Percentiles rank a stretch among this genome's conserved stretches.
phyloP scores from a whole-genome alignment of 2,113 vertebrate species.

The Sus scrofa region T2T-Sscrofa CM000827.6:39466001-39466500 shows the following conservation, averaged over 20 bases:
- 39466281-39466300: neutral
- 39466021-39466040: too few species aligned
- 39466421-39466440: neutral
- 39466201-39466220: conserved; percentile 53
- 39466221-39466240: conserved; percentile 46
- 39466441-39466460: neutral
- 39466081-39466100: too few species aligned
- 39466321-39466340: neutral
- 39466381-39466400: neutral
- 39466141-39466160: neutral
- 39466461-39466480: neutral
- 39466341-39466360: too few species aligned
- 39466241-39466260: conserved; percentile 62
- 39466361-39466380: neutral
- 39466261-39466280: neutral
- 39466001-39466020: too few species aligned
- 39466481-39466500: neutral
- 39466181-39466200: conserved; percentile 52
- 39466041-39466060: too few species aligned
- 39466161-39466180: conserved; percentile 6
- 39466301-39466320: neutral
- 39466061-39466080: too few species aligned
- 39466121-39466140: too few species aligned
- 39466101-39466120: too few species aligned
- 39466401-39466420: neutral